Conservation (phyloP, 2,888 invertebrate genomes). For the Diarsia mendica region DNA sequence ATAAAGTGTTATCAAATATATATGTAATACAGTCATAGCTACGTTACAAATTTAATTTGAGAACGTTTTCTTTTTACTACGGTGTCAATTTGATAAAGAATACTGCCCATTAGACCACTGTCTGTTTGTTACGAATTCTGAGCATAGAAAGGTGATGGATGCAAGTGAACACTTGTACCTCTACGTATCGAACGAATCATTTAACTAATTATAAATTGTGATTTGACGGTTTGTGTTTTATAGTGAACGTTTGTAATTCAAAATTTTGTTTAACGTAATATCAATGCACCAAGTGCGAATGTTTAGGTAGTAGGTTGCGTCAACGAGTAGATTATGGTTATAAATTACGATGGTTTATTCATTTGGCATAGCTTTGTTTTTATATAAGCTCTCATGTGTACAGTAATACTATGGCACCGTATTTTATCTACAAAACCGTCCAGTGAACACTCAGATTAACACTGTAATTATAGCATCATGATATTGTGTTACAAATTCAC, state of each 20-base stretch:
- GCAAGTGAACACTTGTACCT: conserved; percentile 44
- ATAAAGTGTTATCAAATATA: conserved; percentile 75
- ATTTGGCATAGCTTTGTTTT: conserved; percentile 72
- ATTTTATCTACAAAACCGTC: conserved; percentile 87
- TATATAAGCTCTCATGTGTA: conserved; percentile 75
- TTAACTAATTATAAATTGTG: conserved; percentile 75
- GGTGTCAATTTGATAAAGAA: conserved; percentile 66
- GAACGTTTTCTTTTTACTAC: conserved; percentile 79
- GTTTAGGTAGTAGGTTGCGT: conserved; percentile 80
- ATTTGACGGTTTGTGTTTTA: conserved; percentile 83
- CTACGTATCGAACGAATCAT: conserved; percentile 63
- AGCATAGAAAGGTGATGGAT: conserved; percentile 24
- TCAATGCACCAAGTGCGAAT: conserved; percentile 87
- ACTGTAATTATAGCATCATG: conserved; percentile 73
- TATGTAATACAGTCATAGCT: conserved; percentile 75
- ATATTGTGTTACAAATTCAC: conserved; percentile 65
- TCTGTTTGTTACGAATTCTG: conserved; percentile 48
- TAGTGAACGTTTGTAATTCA: conserved; percentile 77
- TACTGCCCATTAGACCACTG: conserved; percentile 60
- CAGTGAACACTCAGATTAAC: conserved; percentile 79
- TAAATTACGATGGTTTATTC: conserved; percentile 74
- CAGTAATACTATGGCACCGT: conserved; percentile 77
- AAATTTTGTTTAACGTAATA: conserved; percentile 75
- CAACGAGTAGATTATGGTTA: conserved; percentile 79
- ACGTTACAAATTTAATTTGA: conserved; percentile 86